A percentile compares a stretch with the other conserved stretches of the same genome.
Conservation (phyloP, 1,140 invertebrate genomes). For the Ridgeia piscesae region DNA sequence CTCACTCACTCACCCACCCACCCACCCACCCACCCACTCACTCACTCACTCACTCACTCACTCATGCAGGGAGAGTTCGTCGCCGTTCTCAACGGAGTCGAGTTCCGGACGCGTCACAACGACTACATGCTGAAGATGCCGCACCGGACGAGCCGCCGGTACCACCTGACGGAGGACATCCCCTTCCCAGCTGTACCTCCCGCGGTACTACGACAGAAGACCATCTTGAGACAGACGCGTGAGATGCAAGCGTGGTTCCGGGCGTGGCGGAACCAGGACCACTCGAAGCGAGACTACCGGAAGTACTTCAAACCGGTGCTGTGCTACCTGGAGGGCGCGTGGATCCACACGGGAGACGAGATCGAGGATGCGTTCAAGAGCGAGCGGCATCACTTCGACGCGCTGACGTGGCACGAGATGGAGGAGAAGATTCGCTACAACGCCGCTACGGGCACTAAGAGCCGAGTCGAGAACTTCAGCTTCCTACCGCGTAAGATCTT, state of each 20-base stretch:
- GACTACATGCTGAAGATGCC: conserved; percentile 47
- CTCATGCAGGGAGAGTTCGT: conserved; percentile 42
- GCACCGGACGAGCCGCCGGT: conserved; percentile 26
- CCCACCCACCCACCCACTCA: too few relatives aligned
- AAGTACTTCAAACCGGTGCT: conserved; percentile 47
- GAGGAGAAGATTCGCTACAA: conserved; percentile 38
- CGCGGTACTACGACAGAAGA: conserved; percentile 36
- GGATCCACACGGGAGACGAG: conserved; percentile 34
- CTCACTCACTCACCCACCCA: too few relatives aligned
- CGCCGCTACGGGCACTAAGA: conserved; percentile 37
- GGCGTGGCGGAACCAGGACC: conserved; percentile 41
- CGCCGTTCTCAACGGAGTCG: conserved; percentile 45
- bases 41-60: too few relatives aligned
- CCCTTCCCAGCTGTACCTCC: conserved; percentile 45
- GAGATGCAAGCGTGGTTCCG: conserved; percentile 49
- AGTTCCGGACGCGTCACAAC: conserved; percentile 51
- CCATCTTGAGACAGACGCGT: conserved; percentile 39
- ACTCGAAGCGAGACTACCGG: conserved; percentile 37
- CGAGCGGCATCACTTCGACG: conserved; percentile 41
- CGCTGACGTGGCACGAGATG: conserved; percentile 38
- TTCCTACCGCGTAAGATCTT: conserved; percentile 36
- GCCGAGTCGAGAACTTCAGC: conserved; percentile 36
- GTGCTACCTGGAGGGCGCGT: conserved; percentile 50
- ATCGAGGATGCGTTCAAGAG: conserved; percentile 43
- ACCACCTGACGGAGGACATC: conserved; percentile 39